A percentile compares a stretch with the other conserved stretches of the same genome.
phyloP scores from a whole-genome alignment of 2,113 vertebrate genomes.

The Datnioides undecimradiatus region DNA sequence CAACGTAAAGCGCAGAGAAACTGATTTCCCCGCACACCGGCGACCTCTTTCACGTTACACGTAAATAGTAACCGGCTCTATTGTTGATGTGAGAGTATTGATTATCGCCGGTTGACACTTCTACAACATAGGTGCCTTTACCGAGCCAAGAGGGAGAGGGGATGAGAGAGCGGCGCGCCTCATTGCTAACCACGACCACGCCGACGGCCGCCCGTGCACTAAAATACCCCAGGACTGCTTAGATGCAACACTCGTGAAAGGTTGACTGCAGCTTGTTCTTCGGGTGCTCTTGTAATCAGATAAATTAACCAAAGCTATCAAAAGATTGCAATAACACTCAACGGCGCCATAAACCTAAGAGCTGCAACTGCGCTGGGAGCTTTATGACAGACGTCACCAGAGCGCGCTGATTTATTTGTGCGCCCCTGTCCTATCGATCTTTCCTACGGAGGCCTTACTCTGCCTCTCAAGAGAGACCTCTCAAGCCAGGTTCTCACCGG shows the following conservation, averaged over 20 bases:
- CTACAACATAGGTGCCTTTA: slow-evolving; percentile 1
- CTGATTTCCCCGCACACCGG: not conserved
- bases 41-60: not conserved
- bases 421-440: slow-evolving; percentile 82
- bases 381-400: slow-evolving; percentile 83
- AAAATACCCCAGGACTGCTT: slow-evolving; percentile 49
- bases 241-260: slow-evolving; percentile 61
- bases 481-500: slow-evolving; percentile 68
- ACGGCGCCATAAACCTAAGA: slow-evolving; percentile 83
- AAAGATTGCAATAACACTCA: slow-evolving; percentile 89
- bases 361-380: slow-evolving; percentile 76
- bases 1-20: not conserved
- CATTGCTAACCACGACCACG: slow-evolving; percentile 9
- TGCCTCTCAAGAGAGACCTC: slow-evolving; percentile 75
- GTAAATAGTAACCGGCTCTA: not conserved
- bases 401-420: slow-evolving; percentile 80
- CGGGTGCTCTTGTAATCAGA: slow-evolving; percentile 83
- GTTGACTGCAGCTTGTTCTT: slow-evolving; percentile 76
- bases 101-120: slow-evolving; percentile 3
- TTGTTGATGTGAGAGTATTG: not conserved
- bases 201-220: not conserved
- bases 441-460: slow-evolving; percentile 69
- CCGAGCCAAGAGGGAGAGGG: not conserved
- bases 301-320: slow-evolving; percentile 87
- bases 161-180: not conserved